Conservation (phyloP, 1,140 invertebrate genomes). For the Orius laevigatus region DNA sequence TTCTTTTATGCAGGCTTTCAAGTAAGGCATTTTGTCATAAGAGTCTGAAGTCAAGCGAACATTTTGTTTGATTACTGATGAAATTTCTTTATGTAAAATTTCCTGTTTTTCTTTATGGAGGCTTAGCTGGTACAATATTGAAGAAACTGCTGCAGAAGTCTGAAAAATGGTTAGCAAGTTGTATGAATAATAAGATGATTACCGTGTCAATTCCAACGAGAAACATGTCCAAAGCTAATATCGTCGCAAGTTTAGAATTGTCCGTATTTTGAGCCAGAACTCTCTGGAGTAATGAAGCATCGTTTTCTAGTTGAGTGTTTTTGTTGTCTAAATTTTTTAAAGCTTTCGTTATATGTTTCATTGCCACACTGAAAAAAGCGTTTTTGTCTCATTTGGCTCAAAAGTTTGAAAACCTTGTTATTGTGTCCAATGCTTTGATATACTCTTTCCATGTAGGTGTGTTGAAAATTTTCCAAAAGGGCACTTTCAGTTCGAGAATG, state of each 20-base stretch:
- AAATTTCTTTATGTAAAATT: conserved; percentile 51
- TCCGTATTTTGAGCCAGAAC: conserved; percentile 37
- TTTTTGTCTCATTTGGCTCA: not conserved
- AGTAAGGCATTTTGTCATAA: conserved; percentile 54
- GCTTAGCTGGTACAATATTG: conserved; percentile 63
- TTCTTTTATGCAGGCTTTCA: conserved; percentile 81
- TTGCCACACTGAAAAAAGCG: conserved; percentile 35
- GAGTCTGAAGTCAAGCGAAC: not conserved
- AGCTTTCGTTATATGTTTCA: conserved; percentile 37
- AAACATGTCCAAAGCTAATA: conserved; percentile 64
- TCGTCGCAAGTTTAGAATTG: conserved; percentile 51
- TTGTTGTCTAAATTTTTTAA: conserved; percentile 27
- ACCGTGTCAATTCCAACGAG: conserved; percentile 80
- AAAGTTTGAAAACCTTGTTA: conserved; percentile 35
- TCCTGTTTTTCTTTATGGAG: conserved; percentile 56
- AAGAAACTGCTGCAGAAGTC: conserved; percentile 64
- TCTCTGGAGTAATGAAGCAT: conserved; percentile 44
- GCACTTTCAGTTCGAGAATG: conserved; percentile 58
- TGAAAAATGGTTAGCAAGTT: conserved; percentile 24
- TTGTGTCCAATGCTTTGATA: conserved; percentile 47
- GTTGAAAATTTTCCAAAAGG: conserved; percentile 61
- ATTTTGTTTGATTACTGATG: not conserved
- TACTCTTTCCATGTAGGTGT: conserved; percentile 59
- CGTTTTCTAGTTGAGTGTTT: conserved; percentile 24
- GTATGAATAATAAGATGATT: conserved; percentile 20